phyloP scores from a whole-genome alignment of 2,888 invertebrate species.

The Hemistola chrysoprasaria region DNA sequence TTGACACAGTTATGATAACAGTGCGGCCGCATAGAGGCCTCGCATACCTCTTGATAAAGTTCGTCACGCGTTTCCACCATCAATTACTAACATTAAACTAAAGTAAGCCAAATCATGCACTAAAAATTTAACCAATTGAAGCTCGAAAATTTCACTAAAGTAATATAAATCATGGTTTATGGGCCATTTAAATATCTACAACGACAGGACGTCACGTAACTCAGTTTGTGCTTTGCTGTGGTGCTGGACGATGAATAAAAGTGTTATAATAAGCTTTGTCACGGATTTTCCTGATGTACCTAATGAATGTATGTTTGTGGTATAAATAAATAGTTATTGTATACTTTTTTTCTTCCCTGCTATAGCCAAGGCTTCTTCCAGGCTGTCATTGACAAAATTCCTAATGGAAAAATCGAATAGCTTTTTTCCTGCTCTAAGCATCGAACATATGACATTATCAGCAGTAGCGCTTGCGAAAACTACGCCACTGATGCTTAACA shows the following conservation, averaged over 20 bases:
- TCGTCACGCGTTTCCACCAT: constrained; percentile 44
- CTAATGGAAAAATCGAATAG: too few species aligned
- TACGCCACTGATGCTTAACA: too few species aligned
- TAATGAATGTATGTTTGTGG: too few species aligned
- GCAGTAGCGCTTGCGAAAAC: too few species aligned
- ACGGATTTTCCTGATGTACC: too few species aligned
- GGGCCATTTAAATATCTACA: constrained; percentile 62
- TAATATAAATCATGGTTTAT: constrained; percentile 61
- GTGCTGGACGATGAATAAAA: constrained; percentile 35
- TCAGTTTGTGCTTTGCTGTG: constrained; percentile 42
- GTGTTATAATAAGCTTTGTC: constrained; percentile 22
- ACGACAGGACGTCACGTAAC: constrained; percentile 52
- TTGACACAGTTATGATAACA: constrained; percentile 22
- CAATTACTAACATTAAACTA: constrained; percentile 40
- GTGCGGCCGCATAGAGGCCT: constrained; percentile 18
- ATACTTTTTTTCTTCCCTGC: too few species aligned
- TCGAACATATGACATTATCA: too few species aligned
- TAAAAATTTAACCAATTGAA: constrained; percentile 42
- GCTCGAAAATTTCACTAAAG: constrained; percentile 47
- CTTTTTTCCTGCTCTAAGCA: too few species aligned
- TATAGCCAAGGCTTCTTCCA: too few species aligned
- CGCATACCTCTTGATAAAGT: constrained; percentile 32
- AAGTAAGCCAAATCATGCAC: constrained; percentile 37
- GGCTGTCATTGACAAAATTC: too few species aligned
- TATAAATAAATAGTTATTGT: too few species aligned